phyloP scores from a whole-genome alignment of 2,888 invertebrate genomes.

The Pediacus dermestoides region DNA sequence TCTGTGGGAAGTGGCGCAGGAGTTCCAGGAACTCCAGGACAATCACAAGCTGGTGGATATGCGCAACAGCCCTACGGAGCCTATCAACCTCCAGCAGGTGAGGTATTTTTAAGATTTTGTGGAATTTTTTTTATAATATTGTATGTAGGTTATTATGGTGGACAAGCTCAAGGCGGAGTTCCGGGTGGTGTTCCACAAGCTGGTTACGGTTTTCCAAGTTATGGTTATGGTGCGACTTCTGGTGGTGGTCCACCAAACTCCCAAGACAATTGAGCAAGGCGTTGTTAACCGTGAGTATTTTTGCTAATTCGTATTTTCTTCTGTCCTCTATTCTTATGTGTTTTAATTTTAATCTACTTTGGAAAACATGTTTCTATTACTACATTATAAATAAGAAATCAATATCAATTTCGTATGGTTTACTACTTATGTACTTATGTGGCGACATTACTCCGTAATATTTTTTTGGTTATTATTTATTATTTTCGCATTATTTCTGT shows the following conservation, averaged over 20 bases:
- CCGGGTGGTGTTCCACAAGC: constrained; percentile 45
- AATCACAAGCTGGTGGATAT: constrained; percentile 34
- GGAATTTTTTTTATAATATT: constrained; percentile 5
- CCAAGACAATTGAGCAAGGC: constrained; percentile 29
- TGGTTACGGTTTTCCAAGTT: constrained; percentile 49
- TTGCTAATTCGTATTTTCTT: constrained; percentile 15
- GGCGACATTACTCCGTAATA: too few relatives aligned
- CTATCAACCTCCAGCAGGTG: constrained; percentile 46
- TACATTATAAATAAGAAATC: too few relatives aligned
- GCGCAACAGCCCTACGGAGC: constrained; percentile 43
- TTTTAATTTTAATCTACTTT: constrained; percentile 29
- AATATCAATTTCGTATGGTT: too few relatives aligned
- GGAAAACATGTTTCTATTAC: constrained; percentile 31
- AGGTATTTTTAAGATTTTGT: constrained; percentile 8
- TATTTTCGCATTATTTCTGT: constrained; percentile 14
- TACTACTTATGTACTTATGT: too few relatives aligned
- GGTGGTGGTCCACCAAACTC: constrained; percentile 25
- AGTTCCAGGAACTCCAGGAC: constrained; percentile 30
- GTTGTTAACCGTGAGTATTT: constrained; percentile 17
- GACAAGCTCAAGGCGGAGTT: constrained; percentile 41
- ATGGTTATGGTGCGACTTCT: constrained; percentile 45
- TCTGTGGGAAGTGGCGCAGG: too few relatives aligned
- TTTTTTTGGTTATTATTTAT: constrained; percentile 1
- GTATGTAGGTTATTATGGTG: constrained; percentile 44
- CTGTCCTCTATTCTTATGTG: constrained; percentile 20